A percentile compares a stretch with the other conserved stretches of the same genome.
Conservation (phyloP, 1,140 invertebrate genomes). For the Riptortus pedestris region DNA sequence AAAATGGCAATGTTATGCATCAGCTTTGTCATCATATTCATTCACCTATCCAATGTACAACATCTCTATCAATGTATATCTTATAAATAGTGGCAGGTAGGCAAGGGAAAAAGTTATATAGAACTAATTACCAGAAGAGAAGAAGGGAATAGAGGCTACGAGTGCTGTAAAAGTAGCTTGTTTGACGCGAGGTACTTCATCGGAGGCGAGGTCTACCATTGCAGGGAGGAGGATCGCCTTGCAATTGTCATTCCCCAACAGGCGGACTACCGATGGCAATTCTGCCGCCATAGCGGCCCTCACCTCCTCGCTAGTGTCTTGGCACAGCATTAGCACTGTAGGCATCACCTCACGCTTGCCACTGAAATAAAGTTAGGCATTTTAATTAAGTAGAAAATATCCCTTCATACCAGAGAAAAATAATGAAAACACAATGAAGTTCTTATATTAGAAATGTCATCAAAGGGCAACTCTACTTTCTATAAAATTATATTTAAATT, state of each 20-base stretch:
- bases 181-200: constrained; percentile 21
- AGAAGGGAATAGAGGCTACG: constrained; percentile 5
- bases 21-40: no score
- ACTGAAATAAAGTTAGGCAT: constrained; percentile 4
- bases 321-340: constrained; percentile 24
- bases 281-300: constrained; percentile 16
- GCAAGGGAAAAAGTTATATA: no score
- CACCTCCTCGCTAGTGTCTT: constrained; percentile 24
- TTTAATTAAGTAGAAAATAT: no score
- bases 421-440: no score
- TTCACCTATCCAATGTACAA: no score
- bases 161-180: constrained; percentile 23
- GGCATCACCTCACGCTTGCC: constrained; percentile 25
- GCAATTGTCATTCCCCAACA: constrained; percentile 16
- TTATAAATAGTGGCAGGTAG: no score
- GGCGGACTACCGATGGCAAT: constrained; percentile 4
- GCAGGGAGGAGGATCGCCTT: constrained; percentile 17
- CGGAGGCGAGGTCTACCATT: constrained; percentile 25
- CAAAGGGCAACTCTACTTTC: no score
- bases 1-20: no score
- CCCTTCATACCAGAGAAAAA: no score
- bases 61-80: no score
- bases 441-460: no score
- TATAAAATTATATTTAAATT: no score
- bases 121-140: constrained; percentile 22